Percentiles rank a stretch among this genome's conserved stretches.
Evolutionary conservation across 2,113 vertebrate species (phyloP).

Genomic region (Anguilla japonica): DNA sequence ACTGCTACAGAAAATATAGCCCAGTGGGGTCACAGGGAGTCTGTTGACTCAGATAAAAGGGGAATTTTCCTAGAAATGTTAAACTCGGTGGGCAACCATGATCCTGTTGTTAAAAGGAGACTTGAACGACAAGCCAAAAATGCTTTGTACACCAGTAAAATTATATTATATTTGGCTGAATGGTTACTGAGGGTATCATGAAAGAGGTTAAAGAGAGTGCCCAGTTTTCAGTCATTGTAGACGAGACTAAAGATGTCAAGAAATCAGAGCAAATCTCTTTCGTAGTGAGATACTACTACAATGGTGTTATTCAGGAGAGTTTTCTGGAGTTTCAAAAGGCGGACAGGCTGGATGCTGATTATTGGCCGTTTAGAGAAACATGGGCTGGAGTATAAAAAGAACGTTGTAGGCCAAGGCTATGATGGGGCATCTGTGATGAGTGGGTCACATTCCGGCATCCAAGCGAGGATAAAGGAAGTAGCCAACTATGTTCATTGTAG

Average conservation of each 20-base stretch:
- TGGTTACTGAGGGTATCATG: conserved; percentile 29
- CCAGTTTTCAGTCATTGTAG: conserved; percentile 24
- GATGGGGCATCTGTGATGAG: conserved; percentile 31
- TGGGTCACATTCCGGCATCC: conserved; percentile 20
- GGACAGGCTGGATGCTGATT: conserved; percentile 31
- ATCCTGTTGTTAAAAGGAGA: conserved; percentile 24
- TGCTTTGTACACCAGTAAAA: conserved; percentile 37
- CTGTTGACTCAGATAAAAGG: conserved; percentile 24
- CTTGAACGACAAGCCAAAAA: conserved; percentile 28
- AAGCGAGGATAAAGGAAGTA: conserved; percentile 25
- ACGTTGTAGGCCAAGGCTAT: conserved; percentile 30
- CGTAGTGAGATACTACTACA: conserved; percentile 35
- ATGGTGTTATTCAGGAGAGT: conserved; percentile 25
- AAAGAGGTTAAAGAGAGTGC: conserved; percentile 32
- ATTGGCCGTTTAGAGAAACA: conserved; percentile 32
- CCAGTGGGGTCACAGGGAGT: conserved; percentile 25
- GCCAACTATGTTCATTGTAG: conserved; percentile 36
- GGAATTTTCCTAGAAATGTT: conserved; percentile 31
- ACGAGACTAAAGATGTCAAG: conserved; percentile 34
- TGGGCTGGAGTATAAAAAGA: conserved; percentile 38
- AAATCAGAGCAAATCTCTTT: conserved; percentile 36
- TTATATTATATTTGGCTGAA: conserved; percentile 29
- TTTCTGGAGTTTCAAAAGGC: conserved; percentile 37
- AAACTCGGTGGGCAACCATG: conserved; percentile 32
- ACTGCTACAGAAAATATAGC: conserved; percentile 32